Base-by-base conservation (phyloP, 2,113 vertebrate species). In the Phyllostomus hastatus region DNA sequence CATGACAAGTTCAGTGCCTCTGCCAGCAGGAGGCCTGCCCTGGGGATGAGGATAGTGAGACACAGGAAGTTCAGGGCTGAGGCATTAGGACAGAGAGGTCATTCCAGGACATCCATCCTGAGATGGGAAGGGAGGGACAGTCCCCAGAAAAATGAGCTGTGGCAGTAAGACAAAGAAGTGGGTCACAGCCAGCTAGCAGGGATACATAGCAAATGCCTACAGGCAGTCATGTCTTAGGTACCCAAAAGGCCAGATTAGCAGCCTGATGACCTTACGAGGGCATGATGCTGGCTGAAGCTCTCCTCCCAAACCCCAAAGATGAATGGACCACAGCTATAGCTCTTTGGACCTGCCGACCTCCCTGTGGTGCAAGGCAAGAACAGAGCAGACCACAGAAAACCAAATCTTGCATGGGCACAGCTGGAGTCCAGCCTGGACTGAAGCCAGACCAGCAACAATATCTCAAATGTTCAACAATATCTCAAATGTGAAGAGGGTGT, bases 391-490 rank as follows among this genome's bases (percentile, higher is more conserved):
- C 61, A 17, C 22, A 41, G 69, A 46, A 50, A 76, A 24, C 48
- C 5, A 69, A 11, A n/a, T 7, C 4, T 38, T 4, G 43, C 8
- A 91, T 10, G 28, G 24, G 46, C 69, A 41, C 52, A 11, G 54
- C 73, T 2, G 12, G 57, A n/a, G n/a, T 20, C 67, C 67, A 8
- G 43, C 41, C 16, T 35, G 43, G 50, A 24, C 67, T 0, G 0
- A 2, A 3, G 10, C 61, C 6, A 43, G 50, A 41, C 17, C 61
- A 10, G 10, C 50, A 52, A 20, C 0, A 6, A 10, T 1, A 14
- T 24, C 33, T 41, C 19, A 0, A 10, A 38, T 6, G n/a, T 24
- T 38, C 38, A 24, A 59, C 22, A 24, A 7, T 24, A 24, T 59
- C 57, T 59, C 57, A 9, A 61, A 61, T 61, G 59, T 5, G 10